Conservation (phyloP, 2,888 invertebrate species). For the Strigamia crassipes region DNA sequence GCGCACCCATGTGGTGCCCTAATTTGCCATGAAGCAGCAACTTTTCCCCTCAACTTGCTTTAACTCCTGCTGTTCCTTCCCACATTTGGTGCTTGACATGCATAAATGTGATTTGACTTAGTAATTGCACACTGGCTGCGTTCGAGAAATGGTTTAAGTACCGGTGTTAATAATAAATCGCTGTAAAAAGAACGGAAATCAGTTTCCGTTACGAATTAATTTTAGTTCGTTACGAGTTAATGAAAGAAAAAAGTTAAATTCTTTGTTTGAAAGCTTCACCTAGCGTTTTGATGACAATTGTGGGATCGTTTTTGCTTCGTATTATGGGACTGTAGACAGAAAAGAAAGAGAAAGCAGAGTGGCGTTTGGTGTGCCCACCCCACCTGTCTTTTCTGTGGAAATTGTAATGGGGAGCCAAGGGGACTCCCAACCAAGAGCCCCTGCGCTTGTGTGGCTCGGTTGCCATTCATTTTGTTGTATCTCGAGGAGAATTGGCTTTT, state of each 20-base stretch:
- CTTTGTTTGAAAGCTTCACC: too few relatives aligned
- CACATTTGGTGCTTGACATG: conserved; percentile 29
- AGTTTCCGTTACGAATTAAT: background rate
- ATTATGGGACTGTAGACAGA: background rate
- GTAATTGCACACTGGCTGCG: background rate
- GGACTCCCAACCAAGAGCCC: background rate
- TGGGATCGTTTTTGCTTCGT: background rate
- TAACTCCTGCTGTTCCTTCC: conserved; percentile 38
- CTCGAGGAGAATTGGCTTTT: conserved; percentile 8
- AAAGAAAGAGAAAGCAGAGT: conserved; percentile 33
- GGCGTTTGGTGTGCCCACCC: conserved; percentile 34
- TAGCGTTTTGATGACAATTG: background rate
- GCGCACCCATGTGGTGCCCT: conserved; percentile 42
- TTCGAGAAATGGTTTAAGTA: background rate
- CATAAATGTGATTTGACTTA: conserved; percentile 20
- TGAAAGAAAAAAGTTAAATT: too few relatives aligned
- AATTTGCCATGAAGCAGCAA: conserved; percentile 42
- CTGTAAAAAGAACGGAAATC: too few relatives aligned
- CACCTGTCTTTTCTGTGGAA: conserved; percentile 17
- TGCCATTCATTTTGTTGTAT: conserved; percentile 28
- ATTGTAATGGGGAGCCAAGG: conserved; percentile 29
- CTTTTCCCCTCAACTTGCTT: conserved; percentile 30
- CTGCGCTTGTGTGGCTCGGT: conserved; percentile 32
- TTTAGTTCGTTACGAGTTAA: too few relatives aligned
- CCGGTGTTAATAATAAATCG: too few relatives aligned